phyloP scores from a whole-genome alignment of 2,797 vertebrate species.

The Coccyzus lansbergi region DNA sequence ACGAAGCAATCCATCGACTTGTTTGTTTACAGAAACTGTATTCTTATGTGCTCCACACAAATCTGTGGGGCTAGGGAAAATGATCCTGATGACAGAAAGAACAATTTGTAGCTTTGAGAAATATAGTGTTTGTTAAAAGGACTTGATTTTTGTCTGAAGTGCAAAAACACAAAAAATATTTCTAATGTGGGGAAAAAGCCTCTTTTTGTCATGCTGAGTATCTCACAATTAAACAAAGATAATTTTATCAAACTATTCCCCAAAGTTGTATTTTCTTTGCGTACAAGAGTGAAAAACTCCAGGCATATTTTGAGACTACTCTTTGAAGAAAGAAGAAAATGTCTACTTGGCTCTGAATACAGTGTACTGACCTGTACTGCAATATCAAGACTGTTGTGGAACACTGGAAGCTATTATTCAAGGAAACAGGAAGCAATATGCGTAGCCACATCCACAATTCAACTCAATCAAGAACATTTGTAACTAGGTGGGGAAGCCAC shows the following conservation, averaged over 20 bases:
- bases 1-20: neutral
- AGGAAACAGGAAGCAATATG: slow-evolving; percentile 31
- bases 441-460: slow-evolving; percentile 20
- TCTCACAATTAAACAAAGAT: neutral
- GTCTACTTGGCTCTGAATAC: neutral
- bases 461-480: neutral
- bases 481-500: slow-evolving; percentile 5
- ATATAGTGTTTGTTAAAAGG: neutral
- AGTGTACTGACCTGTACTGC: neutral
- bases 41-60: neutral
- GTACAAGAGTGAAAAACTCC: neutral
- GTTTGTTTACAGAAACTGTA: neutral
- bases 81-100: neutral
- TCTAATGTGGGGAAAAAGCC: neutral
- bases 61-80: neutral
- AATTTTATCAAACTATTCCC: neutral
- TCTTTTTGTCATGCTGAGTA: neutral
- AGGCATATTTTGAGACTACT: neutral
- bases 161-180: neutral
- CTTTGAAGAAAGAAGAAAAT: neutral
- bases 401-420: neutral
- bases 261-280: neutral
- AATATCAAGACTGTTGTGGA: neutral
- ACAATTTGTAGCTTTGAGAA: neutral
- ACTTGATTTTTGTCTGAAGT: neutral